Base-by-base conservation (phyloP, 2,797 vertebrate genomes). In the Capromys pilorides region DNA sequence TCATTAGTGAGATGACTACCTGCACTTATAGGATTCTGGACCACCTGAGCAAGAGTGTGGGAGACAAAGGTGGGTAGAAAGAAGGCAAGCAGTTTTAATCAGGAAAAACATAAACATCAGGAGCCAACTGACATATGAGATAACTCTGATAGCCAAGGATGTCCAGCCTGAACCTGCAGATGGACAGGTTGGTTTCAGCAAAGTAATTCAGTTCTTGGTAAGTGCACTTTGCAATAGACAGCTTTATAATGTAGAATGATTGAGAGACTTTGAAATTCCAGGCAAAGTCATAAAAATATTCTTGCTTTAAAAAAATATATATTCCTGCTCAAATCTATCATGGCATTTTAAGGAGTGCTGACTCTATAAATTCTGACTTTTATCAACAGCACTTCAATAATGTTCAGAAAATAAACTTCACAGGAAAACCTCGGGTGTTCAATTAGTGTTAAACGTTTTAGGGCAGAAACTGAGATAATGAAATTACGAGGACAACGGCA, bases 401-500 rank as follows among this genome's bases (percentile, higher is more conserved):
- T 96, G 94, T 97, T 98, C 98, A 97, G 97, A 97, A 98, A 98
- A 98, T 98, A 98, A 98, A 98, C 97, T 98, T 98, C 97, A 97
- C 97, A 97, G 98, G 97, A 98, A 98, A 98, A 98, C 94, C 97
- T 98, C 61, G 61, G 93, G 97, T 98, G 98, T 97, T 98, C 98
- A 98, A 98, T 98, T 98, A 98, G 97, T 97, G 98, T 98, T 97
- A 98, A 98, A 98, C 83, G 90, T 98, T 98, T 98, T 97, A 98
- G 97, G 88, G 95, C 98, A 98, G 97, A 97, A 98, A 98, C 95
- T 81, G 96, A 98, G 98, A 98, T 98, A 98, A 98, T 98, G 97
- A 98, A 98, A 98, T 98, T 98, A 98, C 98, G 98, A 98, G 97
- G 98, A 98, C 98, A 98, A 97, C 67, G 93, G 97, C 96, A 97